These are phyloP conservation scores for Holocentrus rufus DNA, from an alignment of 2,797 vertebrate species.

Conservation along the genomic window DNA sequence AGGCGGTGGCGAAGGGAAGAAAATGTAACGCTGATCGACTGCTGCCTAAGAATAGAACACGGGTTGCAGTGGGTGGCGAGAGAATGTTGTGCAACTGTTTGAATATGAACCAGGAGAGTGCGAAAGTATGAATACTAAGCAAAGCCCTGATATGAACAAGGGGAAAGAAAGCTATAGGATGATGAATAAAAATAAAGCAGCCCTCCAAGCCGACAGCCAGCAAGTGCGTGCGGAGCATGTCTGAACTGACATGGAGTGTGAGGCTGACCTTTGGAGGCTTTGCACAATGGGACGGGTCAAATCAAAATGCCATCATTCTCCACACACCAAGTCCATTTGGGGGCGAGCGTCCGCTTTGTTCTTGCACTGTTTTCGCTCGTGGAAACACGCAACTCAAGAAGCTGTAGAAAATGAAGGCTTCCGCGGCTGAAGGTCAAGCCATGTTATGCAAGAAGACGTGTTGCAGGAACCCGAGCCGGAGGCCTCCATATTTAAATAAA, in stretches of 20 bases:
- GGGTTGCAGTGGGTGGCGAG: too few species aligned
- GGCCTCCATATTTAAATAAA: too few species aligned
- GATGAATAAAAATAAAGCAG: background rate
- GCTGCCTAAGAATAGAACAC: too few species aligned
- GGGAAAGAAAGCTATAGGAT: background rate
- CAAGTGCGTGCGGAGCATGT: background rate
- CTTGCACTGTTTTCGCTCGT: background rate
- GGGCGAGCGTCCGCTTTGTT: background rate
- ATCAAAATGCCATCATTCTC: constrained; percentile 1
- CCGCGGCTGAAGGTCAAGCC: background rate
- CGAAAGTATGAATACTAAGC: constrained; percentile 8
- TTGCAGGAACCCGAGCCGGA: background rate
- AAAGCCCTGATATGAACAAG: background rate
- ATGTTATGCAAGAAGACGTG: background rate
- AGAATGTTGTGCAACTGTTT: background rate
- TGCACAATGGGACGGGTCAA: background rate
- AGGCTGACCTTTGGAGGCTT: background rate
- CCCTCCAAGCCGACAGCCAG: background rate
- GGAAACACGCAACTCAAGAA: background rate
- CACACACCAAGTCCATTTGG: background rate
- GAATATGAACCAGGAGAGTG: constrained; percentile 17
- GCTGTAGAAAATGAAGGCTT: background rate
- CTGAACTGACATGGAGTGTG: too few species aligned
- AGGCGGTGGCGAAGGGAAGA: background rate
- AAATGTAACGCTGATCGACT: too few species aligned